A percentile compares a stretch with the other conserved stretches of the same genome.
phyloP scores from a whole-genome alignment of 1,140 invertebrate species.

The Sarcophaga peregrina region DNA sequence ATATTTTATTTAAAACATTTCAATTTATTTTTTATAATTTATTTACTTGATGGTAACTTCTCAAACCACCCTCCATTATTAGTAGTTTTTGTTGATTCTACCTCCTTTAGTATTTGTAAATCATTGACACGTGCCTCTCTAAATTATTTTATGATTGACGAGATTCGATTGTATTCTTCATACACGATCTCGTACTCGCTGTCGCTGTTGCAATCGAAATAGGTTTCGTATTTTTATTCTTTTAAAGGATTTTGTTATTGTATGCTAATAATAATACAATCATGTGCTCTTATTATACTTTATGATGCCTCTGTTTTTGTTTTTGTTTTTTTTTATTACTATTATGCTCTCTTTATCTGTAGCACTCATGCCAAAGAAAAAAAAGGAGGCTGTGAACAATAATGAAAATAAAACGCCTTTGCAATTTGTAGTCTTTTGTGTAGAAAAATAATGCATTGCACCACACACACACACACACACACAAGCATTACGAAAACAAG shows the following conservation, averaged over 20 bases:
- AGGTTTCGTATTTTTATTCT: no score
- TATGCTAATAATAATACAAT: slow-evolving; percentile 2
- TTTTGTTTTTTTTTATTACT: no score
- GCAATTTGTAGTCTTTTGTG: slow-evolving; percentile 36
- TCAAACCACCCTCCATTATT: no score
- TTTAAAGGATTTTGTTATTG: neutral
- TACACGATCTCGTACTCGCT: no score
- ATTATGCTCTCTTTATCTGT: neutral
- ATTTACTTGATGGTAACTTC: no score
- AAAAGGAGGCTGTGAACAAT: neutral
- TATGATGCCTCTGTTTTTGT: neutral
- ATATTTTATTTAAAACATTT: neutral
- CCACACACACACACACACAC: neutral
- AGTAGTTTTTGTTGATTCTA: no score
- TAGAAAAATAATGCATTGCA: neutral
- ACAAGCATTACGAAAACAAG: no score
- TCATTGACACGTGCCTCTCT: slow-evolving; percentile 18
- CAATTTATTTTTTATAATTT: neutral
- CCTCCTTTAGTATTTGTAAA: neutral
- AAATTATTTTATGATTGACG: neutral
- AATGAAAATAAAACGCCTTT: slow-evolving; percentile 32
- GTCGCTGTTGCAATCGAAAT: no score
- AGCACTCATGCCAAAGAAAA: neutral
- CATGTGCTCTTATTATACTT: neutral
- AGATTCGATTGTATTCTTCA: no score